phyloP scores from a whole-genome alignment of 2,113 vertebrate genomes.

The Megatriorchis doriae region DNA sequence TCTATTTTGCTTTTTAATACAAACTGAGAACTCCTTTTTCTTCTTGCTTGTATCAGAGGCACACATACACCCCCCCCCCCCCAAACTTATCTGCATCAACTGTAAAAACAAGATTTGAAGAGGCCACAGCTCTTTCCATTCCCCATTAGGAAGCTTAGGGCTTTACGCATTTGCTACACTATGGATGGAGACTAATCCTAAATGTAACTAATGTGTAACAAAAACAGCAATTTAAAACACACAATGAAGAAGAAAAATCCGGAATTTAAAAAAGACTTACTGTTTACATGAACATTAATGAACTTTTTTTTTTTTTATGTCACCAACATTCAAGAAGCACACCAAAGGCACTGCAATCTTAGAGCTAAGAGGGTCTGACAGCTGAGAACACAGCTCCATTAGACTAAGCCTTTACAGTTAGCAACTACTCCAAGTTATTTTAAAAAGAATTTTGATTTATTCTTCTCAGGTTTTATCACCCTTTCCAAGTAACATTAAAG shows the following conservation, averaged over 20 bases:
- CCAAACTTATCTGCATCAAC: neutral
- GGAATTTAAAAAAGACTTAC: neutral
- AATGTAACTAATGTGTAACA: neutral
- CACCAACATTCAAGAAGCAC: neutral
- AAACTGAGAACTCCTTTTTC: neutral
- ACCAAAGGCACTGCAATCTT: neutral
- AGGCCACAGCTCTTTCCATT: neutral
- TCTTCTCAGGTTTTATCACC: neutral
- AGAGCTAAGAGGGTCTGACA: neutral
- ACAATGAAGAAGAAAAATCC: neutral
- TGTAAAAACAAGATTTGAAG: constrained; percentile 29
- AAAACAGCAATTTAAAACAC: neutral
- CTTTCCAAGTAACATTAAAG: neutral
- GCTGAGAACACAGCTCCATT: neutral
- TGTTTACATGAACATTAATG: neutral
- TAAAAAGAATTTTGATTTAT: neutral
- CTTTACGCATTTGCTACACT: neutral
- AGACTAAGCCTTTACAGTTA: neutral
- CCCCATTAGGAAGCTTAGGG: neutral
- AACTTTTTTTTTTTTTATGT: accelerated
- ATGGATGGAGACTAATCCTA: neutral
- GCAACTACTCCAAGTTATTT: neutral
- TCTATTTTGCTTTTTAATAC: neutral
- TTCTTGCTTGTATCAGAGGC: neutral
- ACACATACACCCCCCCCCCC: no score